These are phyloP conservation scores for Drosophila antonietae DNA, from an alignment of 2,888 invertebrate species.

Conservation along the genomic window DNA sequence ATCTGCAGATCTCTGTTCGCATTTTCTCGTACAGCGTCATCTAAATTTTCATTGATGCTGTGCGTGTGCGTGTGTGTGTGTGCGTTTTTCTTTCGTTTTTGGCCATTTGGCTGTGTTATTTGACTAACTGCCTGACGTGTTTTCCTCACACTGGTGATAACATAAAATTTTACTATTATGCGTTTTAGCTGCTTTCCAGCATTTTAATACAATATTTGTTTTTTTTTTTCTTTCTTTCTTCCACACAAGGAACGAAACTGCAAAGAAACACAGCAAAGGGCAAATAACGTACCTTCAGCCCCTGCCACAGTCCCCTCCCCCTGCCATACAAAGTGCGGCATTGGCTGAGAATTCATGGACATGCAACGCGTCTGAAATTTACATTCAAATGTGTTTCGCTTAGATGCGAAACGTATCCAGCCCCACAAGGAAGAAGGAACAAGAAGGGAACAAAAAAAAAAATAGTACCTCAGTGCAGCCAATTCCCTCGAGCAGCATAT, in stretches of 20 bases:
- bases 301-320: conserved; percentile 10
- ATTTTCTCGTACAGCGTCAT: conserved; percentile 50
- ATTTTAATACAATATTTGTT: conserved; percentile 82
- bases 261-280: conserved; percentile 57
- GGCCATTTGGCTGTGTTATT: conserved; percentile 70
- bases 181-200: conserved; percentile 82
- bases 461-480: conserved; percentile 75
- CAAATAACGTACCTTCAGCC: conserved; percentile 46
- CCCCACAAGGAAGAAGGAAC: background rate
- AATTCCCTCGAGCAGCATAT: conserved; percentile 78
- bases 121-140: conserved; percentile 82
- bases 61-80: conserved; percentile 30
- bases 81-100: conserved; percentile 39
- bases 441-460: background rate
- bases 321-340: conserved; percentile 10
- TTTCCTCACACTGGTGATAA: conserved; percentile 79
- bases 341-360: conserved; percentile 72
- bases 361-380: conserved; percentile 77
- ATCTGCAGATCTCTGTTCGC: conserved; percentile 24
- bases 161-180: conserved; percentile 84
- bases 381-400: conserved; percentile 81
- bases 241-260: conserved; percentile 40
- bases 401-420: conserved; percentile 63
- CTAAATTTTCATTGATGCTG: conserved; percentile 66
- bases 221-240: conserved; percentile 63